Base-by-base conservation (phyloP, 2,888 invertebrate genomes). In the Epirrita christyi region DNA sequence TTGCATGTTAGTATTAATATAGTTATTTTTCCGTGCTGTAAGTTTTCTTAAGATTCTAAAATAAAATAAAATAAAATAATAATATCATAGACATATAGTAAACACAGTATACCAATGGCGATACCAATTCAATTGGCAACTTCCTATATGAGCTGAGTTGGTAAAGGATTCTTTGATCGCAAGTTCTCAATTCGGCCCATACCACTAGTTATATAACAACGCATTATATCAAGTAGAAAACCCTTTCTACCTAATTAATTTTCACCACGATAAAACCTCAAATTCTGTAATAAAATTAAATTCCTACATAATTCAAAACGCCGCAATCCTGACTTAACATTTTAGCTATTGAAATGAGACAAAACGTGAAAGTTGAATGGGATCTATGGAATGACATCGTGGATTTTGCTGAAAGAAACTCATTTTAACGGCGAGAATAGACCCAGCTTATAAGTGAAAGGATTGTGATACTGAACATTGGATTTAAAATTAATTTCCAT, bases 341-440 rank as follows among this genome's bases (percentile, higher is more conserved):
- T 67, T 58, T 57, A 60, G 44, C 67, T 51, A 59, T 68, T 60
- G 63, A 66, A 65, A 42, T 55, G 60, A 75, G 69, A 75, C 75
- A 75, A 76, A 72, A 71, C 66, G 57, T 27, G 47, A 55, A 52
- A 43, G 54, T 53, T 68, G 72, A 73, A 76, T 73, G 52, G 67
- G 56, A 71, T 64, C 66, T 51, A 64, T 64, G 61, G 66, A 72
- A 70, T 71, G 71, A 69, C 72, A 67, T 70, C 55, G 67, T 64
- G 63, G 67, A 69, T 66, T 71, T 67, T 70, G 67, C 68, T 75
- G 67, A 71, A 71, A 47, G 60, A 62, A 74, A 69, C 68, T 74
- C 71, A 71, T 75, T 78, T 68, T 67, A 65, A 57, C 55, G 46
- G 48, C 28, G 34, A 62, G 65, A 66, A 71, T 64, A 64, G 63